These are phyloP conservation scores for Chymomyza fuscimana DNA, from an alignment of 2,888 invertebrate genomes.

Conservation along the genomic window DNA sequence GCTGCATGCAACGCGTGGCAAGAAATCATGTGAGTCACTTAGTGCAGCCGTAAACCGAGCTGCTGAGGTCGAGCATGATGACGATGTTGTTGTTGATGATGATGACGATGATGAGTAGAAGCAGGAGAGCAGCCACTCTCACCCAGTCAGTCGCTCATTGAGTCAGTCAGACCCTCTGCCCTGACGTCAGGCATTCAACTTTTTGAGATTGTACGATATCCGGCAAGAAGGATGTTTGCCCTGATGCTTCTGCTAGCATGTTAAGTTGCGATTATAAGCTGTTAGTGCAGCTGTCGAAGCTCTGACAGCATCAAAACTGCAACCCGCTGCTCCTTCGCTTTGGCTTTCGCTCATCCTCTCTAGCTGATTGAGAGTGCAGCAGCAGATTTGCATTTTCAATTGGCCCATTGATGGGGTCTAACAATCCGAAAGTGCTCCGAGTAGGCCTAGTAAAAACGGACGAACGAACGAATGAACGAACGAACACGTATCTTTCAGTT, in stretches of 20 bases:
- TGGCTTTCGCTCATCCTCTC: not conserved
- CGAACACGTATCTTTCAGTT: conserved; percentile 10
- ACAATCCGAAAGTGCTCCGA: not conserved
- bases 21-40: conserved; percentile 55
- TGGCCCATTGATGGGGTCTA: conserved; percentile 50
- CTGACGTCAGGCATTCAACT: conserved; percentile 38
- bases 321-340: not conserved
- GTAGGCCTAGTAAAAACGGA: not conserved
- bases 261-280: conserved; percentile 74
- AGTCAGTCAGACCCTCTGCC: not conserved
- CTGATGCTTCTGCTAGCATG: conserved; percentile 72
- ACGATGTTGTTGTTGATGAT: not conserved
- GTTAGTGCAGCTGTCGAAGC: conserved; percentile 60
- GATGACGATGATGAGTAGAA: not conserved
- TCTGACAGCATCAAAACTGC: not conserved
- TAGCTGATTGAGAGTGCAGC: conserved; percentile 17
- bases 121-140: conserved; percentile 15
- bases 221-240: conserved; percentile 70
- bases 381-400: conserved; percentile 71
- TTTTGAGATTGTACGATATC: conserved; percentile 67
- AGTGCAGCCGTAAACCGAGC: conserved; percentile 46
- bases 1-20: conserved; percentile 29
- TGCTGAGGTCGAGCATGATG: conserved; percentile 35
- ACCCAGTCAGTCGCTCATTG: not conserved
- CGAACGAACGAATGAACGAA: not conserved